These are phyloP conservation scores for Pocillopora meandrina DNA, from an alignment of 92 coral and sea anemone species.

Conservation along the genomic window DNA sequence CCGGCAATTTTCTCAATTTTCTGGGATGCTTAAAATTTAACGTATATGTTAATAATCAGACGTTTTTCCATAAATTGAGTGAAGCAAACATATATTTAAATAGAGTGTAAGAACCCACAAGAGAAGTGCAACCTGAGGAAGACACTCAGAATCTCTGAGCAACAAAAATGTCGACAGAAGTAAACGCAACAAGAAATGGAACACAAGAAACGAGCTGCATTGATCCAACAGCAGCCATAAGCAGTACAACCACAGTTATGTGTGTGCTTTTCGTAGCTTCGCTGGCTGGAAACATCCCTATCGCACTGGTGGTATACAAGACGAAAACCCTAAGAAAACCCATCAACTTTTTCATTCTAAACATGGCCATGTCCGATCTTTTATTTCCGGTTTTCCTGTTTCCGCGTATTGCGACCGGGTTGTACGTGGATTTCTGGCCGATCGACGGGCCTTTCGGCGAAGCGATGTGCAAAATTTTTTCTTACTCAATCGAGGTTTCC, in stretches of 20 bases:
- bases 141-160: no score
- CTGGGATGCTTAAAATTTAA: no score
- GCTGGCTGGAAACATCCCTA: slow-evolving; percentile 5
- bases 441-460: not conserved
- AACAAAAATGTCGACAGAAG: no score
- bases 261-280: slow-evolving; percentile 1
- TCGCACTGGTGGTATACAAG: slow-evolving; percentile 7
- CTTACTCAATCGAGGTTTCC: not conserved
- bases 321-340: slow-evolving; percentile 17
- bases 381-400: not conserved
- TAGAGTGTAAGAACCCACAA: no score
- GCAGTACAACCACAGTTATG: not conserved
- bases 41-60: no score
- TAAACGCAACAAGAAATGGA: not conserved
- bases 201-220: no score
- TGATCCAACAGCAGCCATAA: not conserved
- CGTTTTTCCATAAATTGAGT: no score
- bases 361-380: slow-evolving; percentile 22
- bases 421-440: not conserved
- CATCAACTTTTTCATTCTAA: not conserved
- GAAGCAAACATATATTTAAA: no score
- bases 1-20: no score
- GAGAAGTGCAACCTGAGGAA: no score
- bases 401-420: not conserved
- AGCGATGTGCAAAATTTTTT: no score